These are phyloP conservation scores for Protomyctophum bolini DNA, from an alignment of 2,113 vertebrate species.

Conservation along the genomic window DNA sequence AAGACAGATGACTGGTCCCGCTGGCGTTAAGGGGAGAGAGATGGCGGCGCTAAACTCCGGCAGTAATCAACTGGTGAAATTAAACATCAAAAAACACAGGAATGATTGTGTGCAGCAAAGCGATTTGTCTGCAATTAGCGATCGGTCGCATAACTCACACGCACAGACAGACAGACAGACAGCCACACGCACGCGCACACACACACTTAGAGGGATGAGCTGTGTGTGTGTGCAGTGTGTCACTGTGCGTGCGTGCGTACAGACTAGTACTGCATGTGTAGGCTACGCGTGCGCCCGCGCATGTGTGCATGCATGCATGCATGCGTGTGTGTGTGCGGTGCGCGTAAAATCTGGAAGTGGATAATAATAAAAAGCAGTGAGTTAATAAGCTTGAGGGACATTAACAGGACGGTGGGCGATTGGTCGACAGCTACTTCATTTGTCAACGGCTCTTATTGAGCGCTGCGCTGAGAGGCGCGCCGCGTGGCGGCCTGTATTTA, in stretches of 20 bases:
- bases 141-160: conserved; percentile 73
- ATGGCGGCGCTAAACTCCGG: conserved; percentile 73
- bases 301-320: too few relatives aligned
- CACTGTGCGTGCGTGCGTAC: conserved; percentile 26
- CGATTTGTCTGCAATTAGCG: conserved; percentile 84
- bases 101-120: conserved; percentile 84
- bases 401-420: conserved; percentile 67
- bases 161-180: background rate
- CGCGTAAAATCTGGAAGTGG: conserved; percentile 27
- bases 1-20: conserved; percentile 77
- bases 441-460: conserved; percentile 69
- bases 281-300: conserved; percentile 42
- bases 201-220: conserved; percentile 56
- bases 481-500: conserved; percentile 66
- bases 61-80: conserved; percentile 83
- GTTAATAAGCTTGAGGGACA: conserved; percentile 74
- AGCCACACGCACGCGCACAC: conserved; percentile 16
- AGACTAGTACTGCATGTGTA: too few relatives aligned
- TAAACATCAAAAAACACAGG: conserved; percentile 80
- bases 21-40: conserved; percentile 68
- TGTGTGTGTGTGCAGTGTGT: conserved; percentile 32
- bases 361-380: conserved; percentile 72
- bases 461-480: conserved; percentile 57
- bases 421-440: conserved; percentile 69
- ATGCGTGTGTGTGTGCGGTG: background rate